These are phyloP conservation scores for Capromys pilorides DNA, from an alignment of 2,797 vertebrate genomes.

Conservation along the genomic window DNA sequence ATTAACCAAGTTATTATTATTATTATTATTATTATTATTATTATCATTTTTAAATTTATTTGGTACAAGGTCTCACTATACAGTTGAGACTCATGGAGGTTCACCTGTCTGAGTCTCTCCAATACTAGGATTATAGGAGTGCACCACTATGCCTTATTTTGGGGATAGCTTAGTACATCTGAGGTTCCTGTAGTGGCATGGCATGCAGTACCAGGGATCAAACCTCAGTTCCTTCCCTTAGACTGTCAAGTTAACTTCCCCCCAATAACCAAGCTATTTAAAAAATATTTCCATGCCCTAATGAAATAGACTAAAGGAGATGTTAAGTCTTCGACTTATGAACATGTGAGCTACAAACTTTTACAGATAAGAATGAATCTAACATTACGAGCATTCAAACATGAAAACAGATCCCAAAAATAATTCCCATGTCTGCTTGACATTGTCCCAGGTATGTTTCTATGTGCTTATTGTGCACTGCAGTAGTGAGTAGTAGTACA, in stretches of 20 bases:
- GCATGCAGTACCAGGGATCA: too few relatives aligned
- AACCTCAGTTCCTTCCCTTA: too few relatives aligned
- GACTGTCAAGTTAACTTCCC: too few relatives aligned
- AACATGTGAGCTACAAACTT: not conserved
- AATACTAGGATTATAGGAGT: too few relatives aligned
- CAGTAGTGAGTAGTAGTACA: not conserved
- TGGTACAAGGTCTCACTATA: too few relatives aligned
- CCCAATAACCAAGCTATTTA: not conserved
- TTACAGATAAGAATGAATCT: not conserved
- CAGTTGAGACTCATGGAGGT: too few relatives aligned
- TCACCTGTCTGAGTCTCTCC: too few relatives aligned
- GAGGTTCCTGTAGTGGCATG: too few relatives aligned
- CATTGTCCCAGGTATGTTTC: not conserved
- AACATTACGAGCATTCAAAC: not conserved
- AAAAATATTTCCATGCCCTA: constrained; percentile 6
- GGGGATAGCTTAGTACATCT: too few relatives aligned
- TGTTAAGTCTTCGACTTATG: not conserved
- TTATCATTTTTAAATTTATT: too few relatives aligned
- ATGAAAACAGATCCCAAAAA: not conserved
- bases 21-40: not conserved
- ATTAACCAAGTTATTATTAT: not conserved
- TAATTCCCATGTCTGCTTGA: not conserved
- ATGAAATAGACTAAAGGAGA: not conserved
- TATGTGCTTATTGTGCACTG: not conserved
- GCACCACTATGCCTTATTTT: too few relatives aligned